Evolutionary conservation across 2,888 invertebrate species (phyloP).

Genomic region (Cactoblastis cactorum): DNA sequence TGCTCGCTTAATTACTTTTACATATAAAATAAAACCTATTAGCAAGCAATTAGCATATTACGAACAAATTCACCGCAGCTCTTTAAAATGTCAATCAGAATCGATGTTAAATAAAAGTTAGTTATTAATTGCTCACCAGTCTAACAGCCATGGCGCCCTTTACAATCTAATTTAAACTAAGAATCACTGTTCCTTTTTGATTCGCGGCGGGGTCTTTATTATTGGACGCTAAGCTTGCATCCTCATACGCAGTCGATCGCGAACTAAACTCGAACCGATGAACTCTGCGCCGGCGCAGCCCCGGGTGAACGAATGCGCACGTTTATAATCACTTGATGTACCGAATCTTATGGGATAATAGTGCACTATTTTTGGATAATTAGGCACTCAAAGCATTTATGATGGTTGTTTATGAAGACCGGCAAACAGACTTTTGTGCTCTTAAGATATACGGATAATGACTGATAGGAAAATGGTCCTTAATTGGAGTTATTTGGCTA

Average conservation of each 20-base stretch:
- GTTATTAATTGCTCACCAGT: slow-evolving; percentile 48
- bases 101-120: slow-evolving; percentile 16
- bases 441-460: slow-evolving; percentile 18
- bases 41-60: background rate
- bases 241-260: slow-evolving; percentile 51
- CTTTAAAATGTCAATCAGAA: slow-evolving; percentile 1
- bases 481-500: slow-evolving; percentile 7
- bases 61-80: background rate
- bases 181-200: slow-evolving; percentile 54
- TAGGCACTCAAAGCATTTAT: slow-evolving; percentile 23
- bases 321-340: slow-evolving; percentile 44
- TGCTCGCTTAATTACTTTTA: too few species aligned
- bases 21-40: too few species aligned
- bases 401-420: slow-evolving; percentile 15
- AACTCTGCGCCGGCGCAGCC: slow-evolving; percentile 51
- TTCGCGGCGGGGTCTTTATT: slow-evolving; percentile 31
- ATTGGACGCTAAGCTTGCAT: slow-evolving; percentile 40
- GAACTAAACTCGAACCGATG: slow-evolving; percentile 41
- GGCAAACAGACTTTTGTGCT: slow-evolving; percentile 9
- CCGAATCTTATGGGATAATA: slow-evolving; percentile 47
- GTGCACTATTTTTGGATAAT: slow-evolving; percentile 55
- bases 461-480: slow-evolving; percentile 10
- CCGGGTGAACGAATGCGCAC: slow-evolving; percentile 43
- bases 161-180: slow-evolving; percentile 63
- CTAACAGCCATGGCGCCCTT: slow-evolving; percentile 52